Percentiles rank a stretch among this genome's conserved stretches.
phyloP scores from a whole-genome alignment of 2,888 invertebrate species.

The Cerceris ruficornis region DNA sequence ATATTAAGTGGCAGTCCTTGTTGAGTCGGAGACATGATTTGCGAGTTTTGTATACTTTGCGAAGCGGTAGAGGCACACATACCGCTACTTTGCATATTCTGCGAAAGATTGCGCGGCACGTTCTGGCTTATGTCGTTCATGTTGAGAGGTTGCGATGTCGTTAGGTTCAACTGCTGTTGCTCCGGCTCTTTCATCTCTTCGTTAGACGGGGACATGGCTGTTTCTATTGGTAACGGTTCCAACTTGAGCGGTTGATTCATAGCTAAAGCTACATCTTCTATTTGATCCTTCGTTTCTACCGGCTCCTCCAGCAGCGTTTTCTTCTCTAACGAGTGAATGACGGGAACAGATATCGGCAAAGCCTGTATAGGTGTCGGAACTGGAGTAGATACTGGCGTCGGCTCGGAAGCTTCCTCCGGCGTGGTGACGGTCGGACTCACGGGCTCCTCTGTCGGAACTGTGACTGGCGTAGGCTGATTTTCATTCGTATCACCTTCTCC shows the following conservation, averaged over 20 bases:
- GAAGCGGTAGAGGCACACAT: conserved; percentile 60
- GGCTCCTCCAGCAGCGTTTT: conserved; percentile 74
- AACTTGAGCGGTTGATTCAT: conserved; percentile 74
- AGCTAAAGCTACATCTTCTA: conserved; percentile 71
- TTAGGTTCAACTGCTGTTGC: conserved; percentile 63
- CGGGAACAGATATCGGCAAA: conserved; percentile 79
- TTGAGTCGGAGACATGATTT: conserved; percentile 71
- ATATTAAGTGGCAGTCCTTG: conserved; percentile 76
- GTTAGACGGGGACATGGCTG: conserved; percentile 71
- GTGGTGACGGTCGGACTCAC: conserved; percentile 68
- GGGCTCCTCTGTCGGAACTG: conserved; percentile 69
- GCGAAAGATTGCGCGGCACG: conserved; percentile 76
- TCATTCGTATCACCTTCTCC: conserved; percentile 75
- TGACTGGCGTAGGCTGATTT: conserved; percentile 69
- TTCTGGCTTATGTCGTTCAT: conserved; percentile 71
- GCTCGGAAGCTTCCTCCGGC: conserved; percentile 74
- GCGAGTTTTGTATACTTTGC: conserved; percentile 59
- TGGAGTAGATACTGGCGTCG: conserved; percentile 71
- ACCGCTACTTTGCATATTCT: conserved; percentile 70
- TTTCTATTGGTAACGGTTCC: conserved; percentile 74
- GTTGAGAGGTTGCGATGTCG: conserved; percentile 55
- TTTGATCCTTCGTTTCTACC: conserved; percentile 71
- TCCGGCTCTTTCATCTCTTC: conserved; percentile 73
- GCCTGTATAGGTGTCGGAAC: conserved; percentile 73
- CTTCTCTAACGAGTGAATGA: conserved; percentile 77